phyloP scores from a whole-genome alignment of 2,113 vertebrate genomes.

The Scomber colias region DNA sequence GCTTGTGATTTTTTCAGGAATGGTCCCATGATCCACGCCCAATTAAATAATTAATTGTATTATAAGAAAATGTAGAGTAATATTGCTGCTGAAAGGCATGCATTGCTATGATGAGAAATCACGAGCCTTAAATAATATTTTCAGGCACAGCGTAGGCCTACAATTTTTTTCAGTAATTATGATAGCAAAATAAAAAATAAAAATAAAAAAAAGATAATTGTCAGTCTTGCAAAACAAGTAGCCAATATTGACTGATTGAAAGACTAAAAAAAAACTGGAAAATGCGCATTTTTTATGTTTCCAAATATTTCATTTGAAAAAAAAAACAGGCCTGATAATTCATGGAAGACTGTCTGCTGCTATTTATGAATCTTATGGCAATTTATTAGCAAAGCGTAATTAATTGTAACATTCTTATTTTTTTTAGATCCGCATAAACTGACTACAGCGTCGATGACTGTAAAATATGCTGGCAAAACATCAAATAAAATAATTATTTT shows the following conservation, averaged over 20 bases:
- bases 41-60: too few relatives aligned
- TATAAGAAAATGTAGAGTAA: too few relatives aligned
- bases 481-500: too few relatives aligned
- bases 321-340: not conserved
- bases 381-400: not conserved
- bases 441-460: not conserved
- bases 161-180: conserved; percentile 4
- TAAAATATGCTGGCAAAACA: not conserved
- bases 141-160: not conserved
- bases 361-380: not conserved
- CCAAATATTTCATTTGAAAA: not conserved
- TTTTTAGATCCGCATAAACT: not conserved
- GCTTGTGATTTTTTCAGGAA: too few relatives aligned
- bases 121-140: not conserved
- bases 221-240: not conserved
- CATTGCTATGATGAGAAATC: not conserved
- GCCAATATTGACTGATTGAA: not conserved
- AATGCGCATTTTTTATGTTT: not conserved
- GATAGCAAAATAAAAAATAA: not conserved
- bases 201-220: too few relatives aligned
- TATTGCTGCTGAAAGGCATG: not conserved
- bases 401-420: not conserved
- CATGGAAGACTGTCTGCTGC: not conserved
- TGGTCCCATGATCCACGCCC: too few relatives aligned
- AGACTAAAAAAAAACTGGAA: not conserved